Conservation (phyloP, 2,113 vertebrate species). For the Panthera leo region DNA sequence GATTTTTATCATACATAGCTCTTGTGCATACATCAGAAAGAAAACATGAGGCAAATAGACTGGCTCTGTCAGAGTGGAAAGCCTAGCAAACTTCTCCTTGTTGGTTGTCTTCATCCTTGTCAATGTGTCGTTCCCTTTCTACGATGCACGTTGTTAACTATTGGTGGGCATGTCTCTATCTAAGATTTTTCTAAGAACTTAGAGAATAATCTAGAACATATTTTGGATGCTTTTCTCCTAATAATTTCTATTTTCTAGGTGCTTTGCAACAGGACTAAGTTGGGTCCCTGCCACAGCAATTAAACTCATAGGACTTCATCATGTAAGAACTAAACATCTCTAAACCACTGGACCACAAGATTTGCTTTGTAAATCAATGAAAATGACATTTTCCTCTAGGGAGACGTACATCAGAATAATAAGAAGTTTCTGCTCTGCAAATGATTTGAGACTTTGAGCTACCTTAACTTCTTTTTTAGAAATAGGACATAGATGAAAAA, state of each 20-base stretch:
- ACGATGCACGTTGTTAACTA: not conserved
- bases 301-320: not conserved
- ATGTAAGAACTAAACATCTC: not conserved
- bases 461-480: conserved; percentile 25
- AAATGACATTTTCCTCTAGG: not conserved
- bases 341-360: not conserved
- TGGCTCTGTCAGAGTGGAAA: not conserved
- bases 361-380: not conserved
- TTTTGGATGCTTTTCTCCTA: not conserved
- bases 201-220: not conserved
- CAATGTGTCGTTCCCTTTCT: not conserved
- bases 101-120: not conserved
- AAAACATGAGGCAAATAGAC: conserved; percentile 1
- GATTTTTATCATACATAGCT: not conserved
- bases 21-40: not conserved
- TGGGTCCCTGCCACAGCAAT: too few species aligned
- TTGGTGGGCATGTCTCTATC: not conserved
- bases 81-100: not conserved
- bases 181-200: not conserved
- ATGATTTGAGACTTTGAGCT: not conserved
- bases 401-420: not conserved
- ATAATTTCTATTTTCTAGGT: not conserved
- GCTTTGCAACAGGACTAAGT: not conserved
- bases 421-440: not conserved
- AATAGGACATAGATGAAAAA: not conserved